Base-by-base conservation (phyloP, 1,140 invertebrate genomes). In the Drosophila albomicans region DNA sequence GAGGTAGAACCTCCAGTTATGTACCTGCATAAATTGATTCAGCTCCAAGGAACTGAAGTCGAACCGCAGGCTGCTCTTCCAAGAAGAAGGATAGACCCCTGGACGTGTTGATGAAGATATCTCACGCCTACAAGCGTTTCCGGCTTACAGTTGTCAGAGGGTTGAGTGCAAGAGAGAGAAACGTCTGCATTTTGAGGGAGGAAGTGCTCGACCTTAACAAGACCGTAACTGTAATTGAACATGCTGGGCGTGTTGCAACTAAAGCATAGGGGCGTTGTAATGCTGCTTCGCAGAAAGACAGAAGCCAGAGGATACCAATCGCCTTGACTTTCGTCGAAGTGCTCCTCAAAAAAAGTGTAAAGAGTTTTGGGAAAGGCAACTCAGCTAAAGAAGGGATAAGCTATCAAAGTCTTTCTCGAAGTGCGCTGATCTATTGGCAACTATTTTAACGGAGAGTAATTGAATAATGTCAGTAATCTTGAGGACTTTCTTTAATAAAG, bases 91-190 rank as follows among this genome's bases (percentile, higher is more conserved):
- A 5, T 20, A 51, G 46, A 74, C 8, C 7, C 35, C 7, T 38
- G 15, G 20, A 45, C 20, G 41, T 43, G 41, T 43, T 51, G 78
- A 85, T 85, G 82, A 85, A 85, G 81, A 81, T 85, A 85, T 86
- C 82, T 81, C 81, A 85, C 81, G 81, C 81, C 81, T 86, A 85
- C 82, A 81, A 80, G 81, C 70, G 71, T 85, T 85, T 85, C 81
- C 81, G 81, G 81, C 82, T 85, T 86, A 75, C 74, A 41, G 25
- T 30, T 48, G 30, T 75, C 51, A 70, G 46, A 46, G 48, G 11
- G 56, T 46, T 56, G 48, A 15, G 1, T 5, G 38, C 3, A 3
- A 45, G 54, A 7, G 56, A 56, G 30, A 56, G 30, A 54, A 4
- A 25, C 1, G 2, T 4, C 30, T 32, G 6, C 30, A 7, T 51